Percentiles rank a stretch among this genome's conserved stretches.
Conservation (phyloP, 2,113 vertebrate genomes). For the Solea solea region DNA sequence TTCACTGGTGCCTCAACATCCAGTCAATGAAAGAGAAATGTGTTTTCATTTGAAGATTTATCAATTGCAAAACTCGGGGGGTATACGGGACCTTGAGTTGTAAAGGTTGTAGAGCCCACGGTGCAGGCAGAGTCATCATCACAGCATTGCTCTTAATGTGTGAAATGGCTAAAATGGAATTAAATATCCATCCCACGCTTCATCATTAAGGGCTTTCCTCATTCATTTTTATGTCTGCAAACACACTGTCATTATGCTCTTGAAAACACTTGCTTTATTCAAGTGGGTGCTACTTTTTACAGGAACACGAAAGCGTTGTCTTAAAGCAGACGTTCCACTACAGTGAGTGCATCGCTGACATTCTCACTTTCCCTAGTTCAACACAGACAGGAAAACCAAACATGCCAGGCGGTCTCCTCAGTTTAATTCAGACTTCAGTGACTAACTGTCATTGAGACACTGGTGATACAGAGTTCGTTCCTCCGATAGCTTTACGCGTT, state of each 20-base stretch:
- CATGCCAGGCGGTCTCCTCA: slow-evolving; percentile 23
- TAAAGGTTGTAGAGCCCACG: slow-evolving; percentile 20
- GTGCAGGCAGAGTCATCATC: slow-evolving; percentile 10
- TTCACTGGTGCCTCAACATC: slow-evolving; percentile 36
- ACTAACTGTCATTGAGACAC: slow-evolving; percentile 8
- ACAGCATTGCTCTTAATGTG: slow-evolving; percentile 17
- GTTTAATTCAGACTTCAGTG: slow-evolving; percentile 19
- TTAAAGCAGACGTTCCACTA: slow-evolving; percentile 47
- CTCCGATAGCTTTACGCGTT: neutral
- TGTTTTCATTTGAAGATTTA: slow-evolving; percentile 52
- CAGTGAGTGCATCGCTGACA: slow-evolving; percentile 16
- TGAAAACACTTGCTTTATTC: slow-evolving; percentile 48
- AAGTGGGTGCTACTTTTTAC: slow-evolving; percentile 43
- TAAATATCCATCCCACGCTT: slow-evolving; percentile 28
- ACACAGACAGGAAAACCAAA: slow-evolving; percentile 1
- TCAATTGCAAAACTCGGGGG: slow-evolving; percentile 21
- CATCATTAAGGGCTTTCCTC: slow-evolving; percentile 24
- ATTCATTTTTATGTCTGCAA: slow-evolving; percentile 22
- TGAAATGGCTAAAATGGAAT: slow-evolving; percentile 27
- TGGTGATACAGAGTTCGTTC: neutral
- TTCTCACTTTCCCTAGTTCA: slow-evolving; percentile 18
- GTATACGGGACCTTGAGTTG: slow-evolving; percentile 23
- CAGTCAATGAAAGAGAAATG: slow-evolving; percentile 34
- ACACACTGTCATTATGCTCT: slow-evolving; percentile 50
- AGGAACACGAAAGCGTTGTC: slow-evolving; percentile 42